phyloP scores from a whole-genome alignment of 2,113 vertebrate genomes.

The Nibea albiflora region DNA sequence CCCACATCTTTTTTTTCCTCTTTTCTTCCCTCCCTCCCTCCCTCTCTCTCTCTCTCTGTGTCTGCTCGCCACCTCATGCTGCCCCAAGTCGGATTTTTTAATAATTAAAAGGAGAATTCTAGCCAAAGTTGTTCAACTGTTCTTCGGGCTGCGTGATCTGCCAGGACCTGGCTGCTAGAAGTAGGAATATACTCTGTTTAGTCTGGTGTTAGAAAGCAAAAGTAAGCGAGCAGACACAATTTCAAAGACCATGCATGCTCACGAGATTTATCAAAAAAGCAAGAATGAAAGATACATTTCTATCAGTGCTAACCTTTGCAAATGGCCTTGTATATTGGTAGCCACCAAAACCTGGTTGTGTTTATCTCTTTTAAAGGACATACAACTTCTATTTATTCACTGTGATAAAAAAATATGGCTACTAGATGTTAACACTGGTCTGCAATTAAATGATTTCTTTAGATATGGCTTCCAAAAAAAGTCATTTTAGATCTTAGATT shows the following conservation, averaged over 20 bases:
- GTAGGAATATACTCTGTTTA: constrained; percentile 17
- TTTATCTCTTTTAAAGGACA: not conserved
- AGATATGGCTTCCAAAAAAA: not conserved
- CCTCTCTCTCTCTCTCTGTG: constrained; percentile 26
- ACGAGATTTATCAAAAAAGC: constrained; percentile 2
- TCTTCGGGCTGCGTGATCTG: constrained; percentile 50
- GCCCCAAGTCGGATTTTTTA: constrained; percentile 68
- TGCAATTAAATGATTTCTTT: not conserved
- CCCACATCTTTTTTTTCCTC: constrained; percentile 23
- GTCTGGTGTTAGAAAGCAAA: constrained; percentile 25
- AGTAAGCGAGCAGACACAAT: not conserved
- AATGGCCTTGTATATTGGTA: not conserved
- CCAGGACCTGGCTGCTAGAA: constrained; percentile 1
- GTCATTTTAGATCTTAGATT: not conserved
- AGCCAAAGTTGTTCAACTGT: constrained; percentile 47
- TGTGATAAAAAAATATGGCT: not conserved
- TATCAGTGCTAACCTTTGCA: not conserved
- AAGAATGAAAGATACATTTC: constrained; percentile 9
- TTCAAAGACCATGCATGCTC: not conserved
- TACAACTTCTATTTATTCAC: not conserved
- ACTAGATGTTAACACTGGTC: not conserved
- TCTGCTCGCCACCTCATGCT: constrained; percentile 40
- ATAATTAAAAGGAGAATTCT: constrained; percentile 75
- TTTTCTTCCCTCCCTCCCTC: constrained; percentile 12
- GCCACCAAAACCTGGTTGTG: not conserved